These are phyloP conservation scores for Threskiornis aethiopicus DNA, from an alignment of 2,797 vertebrate species.

Conservation along the genomic window DNA sequence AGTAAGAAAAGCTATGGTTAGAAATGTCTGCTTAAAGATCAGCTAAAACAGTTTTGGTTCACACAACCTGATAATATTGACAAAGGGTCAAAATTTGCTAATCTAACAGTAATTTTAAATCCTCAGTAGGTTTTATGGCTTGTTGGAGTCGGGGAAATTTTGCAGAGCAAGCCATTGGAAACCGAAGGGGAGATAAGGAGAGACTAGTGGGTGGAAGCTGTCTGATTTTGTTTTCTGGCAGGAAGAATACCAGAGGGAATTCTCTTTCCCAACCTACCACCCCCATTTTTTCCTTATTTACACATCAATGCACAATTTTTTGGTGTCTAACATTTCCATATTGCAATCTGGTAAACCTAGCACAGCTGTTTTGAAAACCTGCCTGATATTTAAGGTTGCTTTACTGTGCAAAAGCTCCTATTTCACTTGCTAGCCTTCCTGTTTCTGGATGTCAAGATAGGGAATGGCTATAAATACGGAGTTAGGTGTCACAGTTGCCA, in stretches of 20 bases:
- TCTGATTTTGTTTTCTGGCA: slow-evolving; percentile 65
- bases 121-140: neutral
- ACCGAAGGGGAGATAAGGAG: slow-evolving; percentile 49
- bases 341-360: slow-evolving; percentile 12
- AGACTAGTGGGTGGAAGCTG: slow-evolving; percentile 66
- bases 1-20: neutral
- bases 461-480: neutral
- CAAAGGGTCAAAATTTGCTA: neutral
- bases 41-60: neutral
- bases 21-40: slow-evolving; percentile 14
- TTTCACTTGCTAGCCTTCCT: slow-evolving; percentile 14
- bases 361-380: slow-evolving; percentile 26
- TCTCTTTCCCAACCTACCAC: slow-evolving; percentile 56
- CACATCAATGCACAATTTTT: slow-evolving; percentile 9
- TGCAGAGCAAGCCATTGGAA: slow-evolving; percentile 45
- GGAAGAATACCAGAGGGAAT: slow-evolving; percentile 66
- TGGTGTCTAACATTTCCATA: neutral
- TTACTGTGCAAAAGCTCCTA: slow-evolving; percentile 4
- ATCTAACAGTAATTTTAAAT: neutral
- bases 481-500: neutral
- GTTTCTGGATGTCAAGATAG: neutral
- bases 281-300: slow-evolving; percentile 20
- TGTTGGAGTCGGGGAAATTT: neutral
- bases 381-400: neutral
- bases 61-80: neutral